Conservation (phyloP, 2,113 vertebrate species). For the Vicugna pacos region DNA sequence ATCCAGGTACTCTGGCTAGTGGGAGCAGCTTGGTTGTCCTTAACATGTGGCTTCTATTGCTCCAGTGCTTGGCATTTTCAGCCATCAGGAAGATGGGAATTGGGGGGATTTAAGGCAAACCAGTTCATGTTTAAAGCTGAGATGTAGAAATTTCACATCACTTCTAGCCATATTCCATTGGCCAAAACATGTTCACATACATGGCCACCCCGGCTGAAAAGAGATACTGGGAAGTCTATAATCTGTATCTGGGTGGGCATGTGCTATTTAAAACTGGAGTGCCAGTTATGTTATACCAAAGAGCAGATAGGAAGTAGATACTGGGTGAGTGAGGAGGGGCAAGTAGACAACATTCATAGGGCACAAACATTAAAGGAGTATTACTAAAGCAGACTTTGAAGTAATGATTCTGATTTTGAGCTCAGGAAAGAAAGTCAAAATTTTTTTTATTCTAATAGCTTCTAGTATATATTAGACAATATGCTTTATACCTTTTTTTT, state of each 20-base stretch:
- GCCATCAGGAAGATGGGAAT: neutral
- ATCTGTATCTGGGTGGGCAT: neutral
- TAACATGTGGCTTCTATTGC: neutral
- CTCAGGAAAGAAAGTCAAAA: neutral
- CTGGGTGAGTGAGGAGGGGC: neutral
- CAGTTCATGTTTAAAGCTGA: neutral
- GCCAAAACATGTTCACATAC: neutral
- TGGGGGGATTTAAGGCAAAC: neutral
- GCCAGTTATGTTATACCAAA: neutral
- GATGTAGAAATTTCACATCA: neutral
- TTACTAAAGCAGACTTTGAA: neutral
- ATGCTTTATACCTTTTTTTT: constrained; percentile 32
- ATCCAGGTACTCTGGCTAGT: neutral
- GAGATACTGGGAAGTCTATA: neutral
- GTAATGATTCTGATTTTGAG: constrained; percentile 29
- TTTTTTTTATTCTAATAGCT: neutral
- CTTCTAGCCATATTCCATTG: neutral
- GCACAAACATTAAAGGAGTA: neutral
- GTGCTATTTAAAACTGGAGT: neutral
- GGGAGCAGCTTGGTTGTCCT: neutral
- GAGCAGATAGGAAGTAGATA: neutral
- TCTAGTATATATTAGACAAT: neutral
- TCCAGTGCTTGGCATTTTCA: neutral
- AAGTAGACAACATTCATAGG: neutral
- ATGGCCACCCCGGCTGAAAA: neutral